Base-by-base conservation (phyloP, 2,113 vertebrate species). In the Onychostruthus taczanowskii region DNA sequence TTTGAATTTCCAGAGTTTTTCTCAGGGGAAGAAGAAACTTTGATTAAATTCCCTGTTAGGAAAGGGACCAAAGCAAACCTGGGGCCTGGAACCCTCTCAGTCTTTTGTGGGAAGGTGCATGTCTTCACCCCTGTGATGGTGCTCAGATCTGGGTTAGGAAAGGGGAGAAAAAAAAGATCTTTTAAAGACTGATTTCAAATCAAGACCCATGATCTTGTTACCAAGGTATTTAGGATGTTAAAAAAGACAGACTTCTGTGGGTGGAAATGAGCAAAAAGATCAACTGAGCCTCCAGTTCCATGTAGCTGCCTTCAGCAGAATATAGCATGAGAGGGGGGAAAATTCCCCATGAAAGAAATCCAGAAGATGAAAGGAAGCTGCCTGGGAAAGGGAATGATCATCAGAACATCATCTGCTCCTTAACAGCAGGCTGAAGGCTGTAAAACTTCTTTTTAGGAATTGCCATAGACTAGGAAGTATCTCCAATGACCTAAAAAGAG, bases 191-290 rank as follows among this genome's bases (percentile, higher is more conserved):
- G 17, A 59, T 90, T 90, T 88, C 83, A 74, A 95, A 88, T 88
- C 75, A 61, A 96, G 90, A 80, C 61, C 92, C 92, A 93, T 92
- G 93, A 93, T 95, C 92, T 78, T 62, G 92, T 96, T 95, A 94
- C 87, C 78, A 94, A 95, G 92, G 73, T 83, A 94, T 79, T 92
- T 93, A 70, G 84, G 79, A 93, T 94, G 92, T 93, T 97, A 68
- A 84, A 93, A 86, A 96, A 95, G 67, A 94, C 80, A 94, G 84
- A 82, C 84, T 94, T 86, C 69, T 94, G 91, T 93, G 87, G 89
- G 86, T 79, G 94, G 83, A 84, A 94, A 95, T 4, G 91, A 95
- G 90, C 84, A 96, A 83, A 96, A 74, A 91, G 85, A 96, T 92
- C 86, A 96, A 82, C 61, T 52, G 64, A 89, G 76, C 75, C 59